Evolutionary conservation across 2,888 invertebrate genomes (phyloP).

Genomic region (Eilema griseolum): DNA sequence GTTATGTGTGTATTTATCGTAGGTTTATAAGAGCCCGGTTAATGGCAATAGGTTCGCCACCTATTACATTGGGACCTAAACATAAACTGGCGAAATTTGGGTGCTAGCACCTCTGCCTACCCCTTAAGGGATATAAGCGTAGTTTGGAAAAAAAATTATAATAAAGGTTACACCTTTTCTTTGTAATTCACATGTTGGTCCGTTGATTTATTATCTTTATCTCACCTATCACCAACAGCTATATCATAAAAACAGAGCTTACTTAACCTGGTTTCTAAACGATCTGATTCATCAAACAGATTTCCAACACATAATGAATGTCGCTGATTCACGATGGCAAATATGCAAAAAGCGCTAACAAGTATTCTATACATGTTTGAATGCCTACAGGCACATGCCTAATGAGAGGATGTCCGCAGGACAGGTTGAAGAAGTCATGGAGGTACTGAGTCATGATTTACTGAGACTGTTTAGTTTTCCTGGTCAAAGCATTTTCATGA

Average conservation of each 20-base stretch:
- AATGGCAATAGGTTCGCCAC: no score
- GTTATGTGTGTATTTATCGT: no score
- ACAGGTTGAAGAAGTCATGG: constrained; percentile 27
- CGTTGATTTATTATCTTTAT: background rate
- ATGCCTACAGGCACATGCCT: constrained; percentile 24
- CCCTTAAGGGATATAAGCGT: no score
- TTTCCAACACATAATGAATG: constrained; percentile 31
- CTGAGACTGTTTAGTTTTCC: constrained; percentile 20
- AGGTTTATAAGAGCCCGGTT: no score
- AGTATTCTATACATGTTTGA: constrained; percentile 22
- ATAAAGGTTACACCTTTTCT: no score
- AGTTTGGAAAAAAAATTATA: no score
- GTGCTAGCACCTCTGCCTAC: no score
- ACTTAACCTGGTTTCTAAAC: constrained; percentile 20
- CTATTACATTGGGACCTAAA: no score
- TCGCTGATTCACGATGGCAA: constrained; percentile 33
- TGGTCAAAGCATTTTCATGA: background rate
- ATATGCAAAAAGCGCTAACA: constrained; percentile 45
- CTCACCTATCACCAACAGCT: constrained; percentile 3
- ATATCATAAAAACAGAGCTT: constrained; percentile 4
- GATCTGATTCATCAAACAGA: constrained; percentile 21
- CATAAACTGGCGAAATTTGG: no score
- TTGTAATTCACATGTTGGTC: no score
- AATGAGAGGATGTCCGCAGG: constrained; percentile 49
- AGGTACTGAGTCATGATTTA: constrained; percentile 25